Evolutionary conservation across 1,140 invertebrate species (phyloP).

Genomic region (Oppia nitens): DNA sequence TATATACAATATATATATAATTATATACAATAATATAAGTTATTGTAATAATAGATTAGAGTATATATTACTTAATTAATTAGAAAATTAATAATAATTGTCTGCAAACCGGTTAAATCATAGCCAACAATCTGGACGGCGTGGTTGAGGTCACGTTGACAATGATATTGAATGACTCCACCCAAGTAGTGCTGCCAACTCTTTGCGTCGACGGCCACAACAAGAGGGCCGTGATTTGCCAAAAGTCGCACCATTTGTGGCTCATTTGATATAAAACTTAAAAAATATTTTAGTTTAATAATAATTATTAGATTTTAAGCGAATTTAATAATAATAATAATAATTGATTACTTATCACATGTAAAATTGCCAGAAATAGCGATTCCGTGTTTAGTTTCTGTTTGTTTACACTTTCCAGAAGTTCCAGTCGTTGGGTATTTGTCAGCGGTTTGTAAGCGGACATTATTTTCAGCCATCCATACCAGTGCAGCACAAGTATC

Average conservation of each 20-base stretch:
- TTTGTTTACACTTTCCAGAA: conserved; percentile 37
- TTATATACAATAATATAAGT: too few relatives aligned
- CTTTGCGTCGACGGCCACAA: conserved; percentile 59
- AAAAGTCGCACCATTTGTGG: conserved; percentile 43
- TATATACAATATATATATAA: too few relatives aligned
- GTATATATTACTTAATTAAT: neutral
- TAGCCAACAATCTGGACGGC: conserved; percentile 70
- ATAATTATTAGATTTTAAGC: conserved; percentile 1
- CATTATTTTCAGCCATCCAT: conserved; percentile 46
- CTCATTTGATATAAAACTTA: conserved; percentile 48
- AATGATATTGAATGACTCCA: conserved; percentile 52
- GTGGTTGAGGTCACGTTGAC: conserved; percentile 41
- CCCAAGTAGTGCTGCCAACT: conserved; percentile 75
- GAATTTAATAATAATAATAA: neutral
- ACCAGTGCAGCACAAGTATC: conserved; percentile 55
- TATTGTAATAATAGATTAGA: neutral
- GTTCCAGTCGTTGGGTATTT: conserved; percentile 47
- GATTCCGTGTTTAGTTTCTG: conserved; percentile 21
- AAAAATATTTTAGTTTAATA: neutral
- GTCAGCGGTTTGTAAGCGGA: conserved; percentile 37
- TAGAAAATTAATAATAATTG: neutral
- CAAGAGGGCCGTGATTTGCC: conserved; percentile 51
- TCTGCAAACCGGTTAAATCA: conserved; percentile 39
- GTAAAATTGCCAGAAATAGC: conserved; percentile 30
- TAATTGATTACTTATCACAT: conserved; percentile 33